phyloP scores from a whole-genome alignment of 1,140 invertebrate genomes.

The Solenopsis fugax region DNA sequence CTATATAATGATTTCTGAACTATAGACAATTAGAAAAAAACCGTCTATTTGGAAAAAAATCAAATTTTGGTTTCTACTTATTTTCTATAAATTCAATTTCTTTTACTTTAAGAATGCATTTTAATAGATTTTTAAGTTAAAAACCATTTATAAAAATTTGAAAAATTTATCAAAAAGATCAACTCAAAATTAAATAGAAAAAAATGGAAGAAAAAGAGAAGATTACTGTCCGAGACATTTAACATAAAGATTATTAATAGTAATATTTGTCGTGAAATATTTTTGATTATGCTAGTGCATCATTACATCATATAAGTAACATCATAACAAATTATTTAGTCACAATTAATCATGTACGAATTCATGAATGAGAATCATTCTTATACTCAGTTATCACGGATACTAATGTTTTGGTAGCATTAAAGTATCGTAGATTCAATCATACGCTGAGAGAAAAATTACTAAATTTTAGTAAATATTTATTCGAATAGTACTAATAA shows the following conservation, averaged over 20 bases:
- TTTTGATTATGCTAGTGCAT: background rate
- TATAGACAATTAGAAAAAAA: background rate
- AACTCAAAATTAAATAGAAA: background rate
- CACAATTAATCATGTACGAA: background rate
- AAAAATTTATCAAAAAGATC: background rate
- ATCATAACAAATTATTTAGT: background rate
- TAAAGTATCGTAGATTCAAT: background rate
- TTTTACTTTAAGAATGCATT: background rate
- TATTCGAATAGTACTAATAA: too few species aligned
- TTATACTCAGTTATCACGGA: background rate
- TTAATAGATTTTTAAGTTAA: background rate
- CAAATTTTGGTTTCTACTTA: background rate
- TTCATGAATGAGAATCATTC: background rate
- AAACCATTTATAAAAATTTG: background rate
- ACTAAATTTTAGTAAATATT: too few species aligned
- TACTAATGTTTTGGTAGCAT: background rate
- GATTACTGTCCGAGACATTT: background rate
- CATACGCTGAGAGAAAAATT: background rate
- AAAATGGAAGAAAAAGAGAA: background rate
- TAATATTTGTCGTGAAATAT: background rate
- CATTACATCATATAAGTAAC: slow-evolving; percentile 11
- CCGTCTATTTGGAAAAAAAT: background rate
- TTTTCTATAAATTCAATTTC: background rate
- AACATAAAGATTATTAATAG: background rate
- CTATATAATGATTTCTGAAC: background rate